Base-by-base conservation (phyloP, 2,113 vertebrate species). In the Proteles cristata region DNA sequence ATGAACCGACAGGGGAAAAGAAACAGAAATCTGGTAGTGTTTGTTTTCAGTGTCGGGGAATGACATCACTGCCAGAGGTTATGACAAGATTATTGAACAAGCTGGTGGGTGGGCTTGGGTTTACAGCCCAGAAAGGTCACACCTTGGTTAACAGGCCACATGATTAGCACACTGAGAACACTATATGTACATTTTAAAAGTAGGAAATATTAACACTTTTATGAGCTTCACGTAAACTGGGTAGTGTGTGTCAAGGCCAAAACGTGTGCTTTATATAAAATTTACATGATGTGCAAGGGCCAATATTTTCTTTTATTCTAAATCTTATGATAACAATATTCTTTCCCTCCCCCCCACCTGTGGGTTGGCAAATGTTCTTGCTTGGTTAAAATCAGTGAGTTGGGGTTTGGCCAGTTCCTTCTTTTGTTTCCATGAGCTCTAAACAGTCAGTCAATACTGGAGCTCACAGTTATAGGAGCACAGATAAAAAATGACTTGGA, bases 271-370 rank as follows among this genome's bases (percentile, higher is more conserved):
- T 95, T 95, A 71, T 93, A 45, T 71, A 79, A 84, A 95, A 92
- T 31, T 63, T 53, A 74, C 4, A 11, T 74, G 23, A 63, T 84
- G 39, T 43, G 43, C 26, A 48, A 55, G 16, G 28, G 53, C 86
- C 48, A 79, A 11, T 71, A 77, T 84, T 96, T 96, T 93, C 68
- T 93, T 97, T 95, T 65, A 33, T 76, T 85, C 48, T 76, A 69
- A 93, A 71, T 96, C 43, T 68, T 68, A n/a, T 87, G n/a, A 55
- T 93, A 63, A 66, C 8, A 68, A 15, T 74, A 53, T 48, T 74
- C 55, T 43, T 14, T 66, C 5, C 11, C 11, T 17, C 21, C 58
- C 8, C 6, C 55, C 55, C 39, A 79, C 31, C n/a, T 66, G 11
- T 58, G 28, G 45, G 12, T 68, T 83, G 53, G 63, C 53, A 85